A percentile compares a stretch with the other conserved stretches of the same genome.
These are phyloP conservation scores for Meganola albula DNA, from an alignment of 2,888 invertebrate genomes.

Conservation along the genomic window DNA sequence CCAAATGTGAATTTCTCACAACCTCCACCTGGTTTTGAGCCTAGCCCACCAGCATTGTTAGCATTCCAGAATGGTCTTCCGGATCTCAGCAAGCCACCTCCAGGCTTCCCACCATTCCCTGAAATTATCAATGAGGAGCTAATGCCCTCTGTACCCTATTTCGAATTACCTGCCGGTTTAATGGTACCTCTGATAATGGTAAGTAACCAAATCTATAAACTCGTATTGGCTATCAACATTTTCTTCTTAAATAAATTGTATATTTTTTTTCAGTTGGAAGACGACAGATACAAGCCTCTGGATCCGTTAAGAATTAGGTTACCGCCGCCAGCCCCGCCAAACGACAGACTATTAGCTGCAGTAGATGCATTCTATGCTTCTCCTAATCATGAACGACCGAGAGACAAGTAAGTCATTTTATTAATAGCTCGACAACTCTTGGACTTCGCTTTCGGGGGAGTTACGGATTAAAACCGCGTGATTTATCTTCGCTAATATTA, in stretches of 20 bases:
- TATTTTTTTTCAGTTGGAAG: constrained; percentile 81
- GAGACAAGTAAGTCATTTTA: constrained; percentile 92
- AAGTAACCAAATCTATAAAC: no score
- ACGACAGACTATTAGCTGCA: constrained; percentile 93
- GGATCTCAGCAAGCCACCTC: constrained; percentile 91
- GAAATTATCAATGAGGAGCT: constrained; percentile 81
- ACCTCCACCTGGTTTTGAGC: constrained; percentile 67
- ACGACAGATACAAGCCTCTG: constrained; percentile 91
- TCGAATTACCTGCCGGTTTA: constrained; percentile 96
- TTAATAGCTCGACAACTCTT: no score
- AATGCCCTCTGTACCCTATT: constrained; percentile 95
- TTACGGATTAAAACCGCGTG: no score
- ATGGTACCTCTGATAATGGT: constrained; percentile 98
- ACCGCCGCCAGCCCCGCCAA: constrained; percentile 97
- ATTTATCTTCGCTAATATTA: no score
- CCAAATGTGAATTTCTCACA: constrained; percentile 69
- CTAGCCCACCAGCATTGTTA: constrained; percentile 43
- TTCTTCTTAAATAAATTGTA: not conserved
- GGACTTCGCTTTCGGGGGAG: no score
- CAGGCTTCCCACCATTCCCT: constrained; percentile 81
- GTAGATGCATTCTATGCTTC: constrained; percentile 97
- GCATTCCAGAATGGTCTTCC: constrained; percentile 82
- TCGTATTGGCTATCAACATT: no score
- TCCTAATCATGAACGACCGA: constrained; percentile 95
- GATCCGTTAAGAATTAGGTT: constrained; percentile 94